Percentiles rank a stretch among this genome's conserved stretches.
These are phyloP conservation scores for Nephrotoma appendiculata DNA, from an alignment of 2,888 invertebrate species.

Conservation along the genomic window DNA sequence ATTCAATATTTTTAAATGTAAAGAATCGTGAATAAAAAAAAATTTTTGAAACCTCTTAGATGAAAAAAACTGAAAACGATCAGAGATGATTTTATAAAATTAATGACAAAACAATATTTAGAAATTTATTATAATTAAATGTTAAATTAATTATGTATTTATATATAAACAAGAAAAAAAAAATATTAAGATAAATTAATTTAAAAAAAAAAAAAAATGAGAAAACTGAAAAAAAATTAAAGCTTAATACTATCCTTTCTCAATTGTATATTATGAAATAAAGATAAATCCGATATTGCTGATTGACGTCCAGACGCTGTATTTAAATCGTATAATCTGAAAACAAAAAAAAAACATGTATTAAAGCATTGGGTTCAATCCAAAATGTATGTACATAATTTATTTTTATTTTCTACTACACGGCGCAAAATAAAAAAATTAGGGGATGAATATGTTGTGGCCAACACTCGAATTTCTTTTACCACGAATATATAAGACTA, in stretches of 20 bases:
- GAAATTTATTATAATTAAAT: background rate
- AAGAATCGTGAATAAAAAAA: background rate
- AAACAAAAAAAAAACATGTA: slow-evolving; percentile 13
- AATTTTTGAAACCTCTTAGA: background rate
- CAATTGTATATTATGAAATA: slow-evolving; percentile 66
- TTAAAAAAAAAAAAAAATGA: background rate
- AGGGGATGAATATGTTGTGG: no score
- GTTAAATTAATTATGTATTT: background rate
- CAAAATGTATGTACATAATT: no score
- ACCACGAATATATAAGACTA: no score
- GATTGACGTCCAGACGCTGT: slow-evolving; percentile 63
- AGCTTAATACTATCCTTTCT: slow-evolving; percentile 26
- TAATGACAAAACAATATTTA: background rate
- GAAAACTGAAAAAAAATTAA: slow-evolving; percentile 14
- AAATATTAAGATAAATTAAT: slow-evolving; percentile 5
- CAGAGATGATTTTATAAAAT: background rate
- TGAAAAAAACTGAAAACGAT: background rate
- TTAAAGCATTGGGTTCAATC: background rate
- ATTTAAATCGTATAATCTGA: slow-evolving; percentile 53
- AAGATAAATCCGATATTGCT: slow-evolving; percentile 75
- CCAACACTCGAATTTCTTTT: no score
- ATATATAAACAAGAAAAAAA: background rate
- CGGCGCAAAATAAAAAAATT: no score
- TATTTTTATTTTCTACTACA: no score
- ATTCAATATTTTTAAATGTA: background rate